Evolutionary conservation across 1,140 invertebrate genomes (phyloP), one percentile per base, ranked within the genome.

Genomic region (Cephus cinctus): DNA sequence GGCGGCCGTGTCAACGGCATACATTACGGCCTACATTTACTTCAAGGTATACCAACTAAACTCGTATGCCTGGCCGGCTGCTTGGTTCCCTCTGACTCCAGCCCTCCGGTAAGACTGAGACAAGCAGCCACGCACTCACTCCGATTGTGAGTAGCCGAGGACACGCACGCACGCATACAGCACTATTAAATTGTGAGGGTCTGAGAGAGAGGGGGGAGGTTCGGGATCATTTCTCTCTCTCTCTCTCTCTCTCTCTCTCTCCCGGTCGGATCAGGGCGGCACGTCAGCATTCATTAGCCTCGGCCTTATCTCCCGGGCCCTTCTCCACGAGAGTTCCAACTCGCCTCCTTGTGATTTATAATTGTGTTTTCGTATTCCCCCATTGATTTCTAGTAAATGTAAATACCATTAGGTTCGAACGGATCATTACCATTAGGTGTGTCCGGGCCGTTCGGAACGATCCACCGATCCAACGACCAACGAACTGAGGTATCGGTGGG

Each of bases 1-100:
- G 67, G 65, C 63, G 65, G 65, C 61, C 67, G 56, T 55, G 66
- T 71, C 67, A 61, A 50, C 58, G 57, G 59, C 43, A 65, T 66
- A 73, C 68, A 61, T 71, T 73, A 71, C 62, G 61, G 57, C 53
- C 58, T 48, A 62, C 69, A 65, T 70, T 73, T 67, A 52, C 44
- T 43, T 39, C n/a, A 42, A n/a, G n/a, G n/a, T n/a, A n/a, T n/a
- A n/a, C n/a, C n/a, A n/a, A n/a, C n/a, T n/a, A n/a, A n/a, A n/a
- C n/a, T n/a, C n/a, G n/a, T n/a, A n/a, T n/a, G n/a, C n/a, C n/a
- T n/a, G n/a, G n/a, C n/a, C n/a, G n/a, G n/a, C n/a, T n/a, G n/a
- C n/a, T n/a, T n/a, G n/a, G n/a, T n/a, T n/a, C n/a, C n/a, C n/a
- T n/a, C n/a, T n/a, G n/a, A n/a, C n/a, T n/a, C n/a, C n/a, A n/a